phyloP scores from a whole-genome alignment of 1,140 invertebrate genomes.

The Theocolax elegans region DNA sequence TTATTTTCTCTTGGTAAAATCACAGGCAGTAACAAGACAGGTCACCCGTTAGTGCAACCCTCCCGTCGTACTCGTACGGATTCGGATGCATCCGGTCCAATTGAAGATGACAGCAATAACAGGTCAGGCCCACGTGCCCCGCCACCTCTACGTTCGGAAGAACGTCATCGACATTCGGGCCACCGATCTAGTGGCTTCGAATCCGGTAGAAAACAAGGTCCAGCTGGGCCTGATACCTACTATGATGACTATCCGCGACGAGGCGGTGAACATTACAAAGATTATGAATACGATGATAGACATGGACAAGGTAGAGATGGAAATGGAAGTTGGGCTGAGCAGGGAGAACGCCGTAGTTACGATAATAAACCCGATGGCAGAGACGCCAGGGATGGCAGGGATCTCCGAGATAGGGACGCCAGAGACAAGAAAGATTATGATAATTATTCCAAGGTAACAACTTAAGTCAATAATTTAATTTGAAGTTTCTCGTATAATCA shows the following conservation, averaged over 20 bases:
- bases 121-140: slow-evolving; percentile 53
- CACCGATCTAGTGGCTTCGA: slow-evolving; percentile 33
- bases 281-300: slow-evolving; percentile 62
- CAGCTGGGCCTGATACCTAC: slow-evolving; percentile 45
- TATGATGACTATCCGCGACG: slow-evolving; percentile 58
- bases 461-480: no score
- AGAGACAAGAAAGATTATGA: slow-evolving; percentile 63
- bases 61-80: slow-evolving; percentile 59
- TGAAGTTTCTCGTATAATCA: no score
- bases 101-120: slow-evolving; percentile 56
- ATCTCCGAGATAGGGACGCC: slow-evolving; percentile 52
- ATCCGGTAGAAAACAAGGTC: neutral
- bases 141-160: slow-evolving; percentile 22
- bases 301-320: slow-evolving; percentile 51
- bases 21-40: slow-evolving; percentile 43
- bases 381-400: slow-evolving; percentile 47
- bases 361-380: slow-evolving; percentile 57
- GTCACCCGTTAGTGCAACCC: slow-evolving; percentile 51
- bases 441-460: slow-evolving; percentile 58
- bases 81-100: slow-evolving; percentile 56
- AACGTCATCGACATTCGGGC: slow-evolving; percentile 30
- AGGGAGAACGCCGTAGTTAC: slow-evolving; percentile 57
- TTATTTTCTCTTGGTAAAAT: no score
- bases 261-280: slow-evolving; percentile 55
- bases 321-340: slow-evolving; percentile 26